Conservation (phyloP, 2,888 invertebrate genomes). For the Helleia helle region DNA sequence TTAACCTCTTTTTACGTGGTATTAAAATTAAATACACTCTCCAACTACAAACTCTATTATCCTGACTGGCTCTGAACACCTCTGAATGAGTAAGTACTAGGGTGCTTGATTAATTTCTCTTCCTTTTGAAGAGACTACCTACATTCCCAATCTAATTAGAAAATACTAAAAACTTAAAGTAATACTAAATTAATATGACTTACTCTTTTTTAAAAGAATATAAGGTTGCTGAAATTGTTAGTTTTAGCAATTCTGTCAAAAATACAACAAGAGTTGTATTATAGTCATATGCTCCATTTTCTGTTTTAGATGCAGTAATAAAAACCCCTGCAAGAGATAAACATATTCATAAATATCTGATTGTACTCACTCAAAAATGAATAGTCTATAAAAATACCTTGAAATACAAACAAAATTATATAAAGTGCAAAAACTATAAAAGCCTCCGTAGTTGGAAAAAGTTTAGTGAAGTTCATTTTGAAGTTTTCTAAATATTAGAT, state of each 20-base stretch:
- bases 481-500: background rate
- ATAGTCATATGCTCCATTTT: slow-evolving; percentile 87
- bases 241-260: slow-evolving; percentile 89
- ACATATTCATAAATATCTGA: background rate
- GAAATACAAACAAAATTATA: slow-evolving; percentile 91
- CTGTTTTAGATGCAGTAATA: slow-evolving; percentile 90
- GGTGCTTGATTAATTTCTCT: too few species aligned
- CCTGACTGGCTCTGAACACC: too few species aligned
- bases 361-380: slow-evolving; percentile 8
- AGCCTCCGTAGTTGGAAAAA: slow-evolving; percentile 90
- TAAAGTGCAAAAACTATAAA: slow-evolving; percentile 87
- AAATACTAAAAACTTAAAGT: too few species aligned
- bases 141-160: too few species aligned
- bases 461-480: slow-evolving; percentile 63
- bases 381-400: slow-evolving; percentile 77
- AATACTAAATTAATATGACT: slow-evolving; percentile 26
- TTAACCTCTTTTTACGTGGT: too few species aligned
- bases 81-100: too few species aligned
- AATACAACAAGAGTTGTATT: slow-evolving; percentile 92
- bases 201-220: slow-evolving; percentile 76
- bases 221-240: slow-evolving; percentile 80
- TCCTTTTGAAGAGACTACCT: too few species aligned
- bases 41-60: too few species aligned
- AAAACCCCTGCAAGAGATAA: slow-evolving; percentile 82
- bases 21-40: too few species aligned